Evolutionary conservation across 2,888 invertebrate species (phyloP).

Genomic region (Mimumesa dahlbomi): DNA sequence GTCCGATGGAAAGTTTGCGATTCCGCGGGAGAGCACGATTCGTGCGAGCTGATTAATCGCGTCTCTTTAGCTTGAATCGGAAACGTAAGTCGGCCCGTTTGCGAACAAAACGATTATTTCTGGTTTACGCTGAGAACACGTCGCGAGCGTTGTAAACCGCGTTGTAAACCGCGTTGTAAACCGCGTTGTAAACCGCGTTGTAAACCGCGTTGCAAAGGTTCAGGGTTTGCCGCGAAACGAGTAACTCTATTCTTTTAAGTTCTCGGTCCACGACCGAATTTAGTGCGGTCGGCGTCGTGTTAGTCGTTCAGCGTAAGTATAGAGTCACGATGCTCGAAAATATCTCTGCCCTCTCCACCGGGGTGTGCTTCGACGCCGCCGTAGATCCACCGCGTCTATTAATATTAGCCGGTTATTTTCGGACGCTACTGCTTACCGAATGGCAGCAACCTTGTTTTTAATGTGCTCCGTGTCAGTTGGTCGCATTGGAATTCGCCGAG

Average conservation of each 20-base stretch:
- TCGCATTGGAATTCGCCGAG: not conserved
- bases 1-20: too few relatives aligned
- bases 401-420: slow-evolving; percentile 74
- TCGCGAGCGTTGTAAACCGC: too few relatives aligned
- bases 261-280: slow-evolving; percentile 48
- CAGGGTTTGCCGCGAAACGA: too few relatives aligned
- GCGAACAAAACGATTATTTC: too few relatives aligned
- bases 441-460: slow-evolving; percentile 30
- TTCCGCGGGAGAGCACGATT: too few relatives aligned
- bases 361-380: slow-evolving; percentile 44
- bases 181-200: too few relatives aligned
- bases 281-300: slow-evolving; percentile 55
- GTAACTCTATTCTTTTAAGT: not conserved
- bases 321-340: slow-evolving; percentile 66
- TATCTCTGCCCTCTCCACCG: slow-evolving; percentile 60
- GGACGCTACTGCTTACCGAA: slow-evolving; percentile 71
- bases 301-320: slow-evolving; percentile 46
- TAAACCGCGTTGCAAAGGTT: too few relatives aligned
- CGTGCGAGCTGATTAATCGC: too few relatives aligned
- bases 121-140: too few relatives aligned
- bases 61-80: too few relatives aligned
- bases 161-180: too few relatives aligned
- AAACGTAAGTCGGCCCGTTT: too few relatives aligned
- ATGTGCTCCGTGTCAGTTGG: not conserved
- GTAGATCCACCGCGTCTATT: slow-evolving; percentile 67